Conservation (phyloP, 2,797 vertebrate genomes). For the Manis crassicaudata region DNA sequence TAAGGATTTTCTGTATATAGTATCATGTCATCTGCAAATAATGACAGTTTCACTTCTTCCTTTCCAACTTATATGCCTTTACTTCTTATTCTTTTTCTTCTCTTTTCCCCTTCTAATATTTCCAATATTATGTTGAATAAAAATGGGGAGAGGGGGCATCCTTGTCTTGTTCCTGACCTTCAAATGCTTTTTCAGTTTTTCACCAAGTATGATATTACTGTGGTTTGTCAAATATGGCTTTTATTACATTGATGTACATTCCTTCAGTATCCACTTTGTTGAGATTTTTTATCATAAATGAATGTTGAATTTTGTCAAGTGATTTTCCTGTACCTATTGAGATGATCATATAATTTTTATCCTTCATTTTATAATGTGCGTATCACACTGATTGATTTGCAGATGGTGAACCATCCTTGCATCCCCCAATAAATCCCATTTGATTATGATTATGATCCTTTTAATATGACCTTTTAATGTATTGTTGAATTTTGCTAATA, state of each 20-base stretch:
- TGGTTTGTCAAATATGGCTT: not conserved
- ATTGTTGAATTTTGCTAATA: not conserved
- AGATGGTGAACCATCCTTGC: not conserved
- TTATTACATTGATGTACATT: not conserved
- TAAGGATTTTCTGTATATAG: not conserved
- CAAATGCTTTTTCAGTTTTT: not conserved
- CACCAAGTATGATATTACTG: not conserved
- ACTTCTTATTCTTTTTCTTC: not conserved
- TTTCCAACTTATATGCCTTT: not conserved
- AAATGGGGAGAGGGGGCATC: not conserved
- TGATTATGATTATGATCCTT: not conserved
- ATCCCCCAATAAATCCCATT: not conserved
- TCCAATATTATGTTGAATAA: not conserved
- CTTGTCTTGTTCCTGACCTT: not conserved
- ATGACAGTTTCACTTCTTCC: not conserved
- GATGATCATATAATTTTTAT: not conserved
- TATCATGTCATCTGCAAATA: not conserved
- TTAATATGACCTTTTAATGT: not conserved
- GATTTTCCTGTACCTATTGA: not conserved
- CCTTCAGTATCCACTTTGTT: not conserved
- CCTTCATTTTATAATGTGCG: not conserved
- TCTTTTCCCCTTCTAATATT: not conserved
- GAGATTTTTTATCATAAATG: not conserved
- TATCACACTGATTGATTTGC: not conserved
- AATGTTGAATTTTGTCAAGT: not conserved